phyloP scores from a whole-genome alignment of 1,140 invertebrate genomes.

The Leptoteleia sp. region DNA sequence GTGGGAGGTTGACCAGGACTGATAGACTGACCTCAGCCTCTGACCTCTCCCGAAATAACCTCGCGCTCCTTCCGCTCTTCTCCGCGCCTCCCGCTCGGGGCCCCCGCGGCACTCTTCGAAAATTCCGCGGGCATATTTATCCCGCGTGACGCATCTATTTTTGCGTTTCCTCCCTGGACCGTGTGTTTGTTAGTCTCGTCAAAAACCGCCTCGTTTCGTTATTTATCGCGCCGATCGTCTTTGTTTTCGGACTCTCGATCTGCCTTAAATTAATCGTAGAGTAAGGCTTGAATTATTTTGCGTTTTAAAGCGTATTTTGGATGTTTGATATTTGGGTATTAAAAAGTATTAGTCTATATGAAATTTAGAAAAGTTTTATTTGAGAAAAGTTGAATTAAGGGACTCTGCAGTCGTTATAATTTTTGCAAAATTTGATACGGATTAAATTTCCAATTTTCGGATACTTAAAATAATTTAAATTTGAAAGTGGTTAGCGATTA shows the following conservation, averaged over 20 bases:
- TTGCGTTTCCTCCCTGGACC: constrained; percentile 47
- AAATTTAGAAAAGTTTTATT: no score
- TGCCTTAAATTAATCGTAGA: no score
- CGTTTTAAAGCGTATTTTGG: no score
- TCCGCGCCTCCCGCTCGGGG: constrained; percentile 32
- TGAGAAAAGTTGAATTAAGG: no score
- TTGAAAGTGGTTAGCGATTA: no score
- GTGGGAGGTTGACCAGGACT: constrained; percentile 81
- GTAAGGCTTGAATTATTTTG: no score
- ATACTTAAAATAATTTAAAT: no score
- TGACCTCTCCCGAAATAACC: constrained; percentile 81
- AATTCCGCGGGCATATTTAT: constrained; percentile 67
- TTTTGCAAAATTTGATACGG: no score
- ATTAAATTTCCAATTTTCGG: no score
- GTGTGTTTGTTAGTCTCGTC: constrained; percentile 36
- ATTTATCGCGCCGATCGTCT: constrained; percentile 21
- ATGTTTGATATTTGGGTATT: no score
- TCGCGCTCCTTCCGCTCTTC: constrained; percentile 60
- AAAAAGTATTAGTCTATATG: no score
- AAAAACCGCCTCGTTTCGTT: constrained; percentile 34
- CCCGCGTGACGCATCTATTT: constrained; percentile 62
- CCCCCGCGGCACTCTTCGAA: constrained; percentile 55
- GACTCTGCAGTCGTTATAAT: no score
- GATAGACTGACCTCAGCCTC: constrained; percentile 81
- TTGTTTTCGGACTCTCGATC: constrained; percentile 10